Percentiles rank a stretch among this genome's conserved stretches.
Evolutionary conservation across 2,113 vertebrate genomes (phyloP).

Genomic region (Corapipo altera): DNA sequence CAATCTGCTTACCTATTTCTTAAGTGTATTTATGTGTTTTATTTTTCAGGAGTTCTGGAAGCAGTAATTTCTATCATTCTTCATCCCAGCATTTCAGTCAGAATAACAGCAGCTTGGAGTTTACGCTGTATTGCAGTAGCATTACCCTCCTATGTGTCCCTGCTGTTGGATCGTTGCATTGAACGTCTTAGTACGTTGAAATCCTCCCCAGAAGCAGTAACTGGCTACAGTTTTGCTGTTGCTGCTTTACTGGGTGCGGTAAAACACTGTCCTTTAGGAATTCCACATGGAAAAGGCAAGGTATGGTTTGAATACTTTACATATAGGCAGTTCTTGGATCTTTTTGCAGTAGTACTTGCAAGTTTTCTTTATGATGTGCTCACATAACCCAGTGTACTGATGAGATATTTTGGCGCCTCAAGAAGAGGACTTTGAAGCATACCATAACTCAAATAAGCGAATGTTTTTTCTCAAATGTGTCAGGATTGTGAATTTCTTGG

Average conservation of each 20-base stretch:
- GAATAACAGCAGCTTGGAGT: slow-evolving; percentile 89
- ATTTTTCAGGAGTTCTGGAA: slow-evolving; percentile 84
- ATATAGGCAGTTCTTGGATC: not conserved
- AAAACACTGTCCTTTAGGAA: slow-evolving; percentile 87
- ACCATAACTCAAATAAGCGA: not conserved
- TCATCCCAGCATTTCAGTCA: slow-evolving; percentile 81
- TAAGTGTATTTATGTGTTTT: not conserved
- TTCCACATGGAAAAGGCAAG: slow-evolving; percentile 90
- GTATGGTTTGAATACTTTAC: slow-evolving; percentile 63
- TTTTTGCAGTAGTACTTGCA: not conserved
- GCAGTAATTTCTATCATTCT: slow-evolving; percentile 81
- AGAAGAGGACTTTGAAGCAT: not conserved
- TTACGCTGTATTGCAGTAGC: slow-evolving; percentile 85
- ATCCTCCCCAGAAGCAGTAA: slow-evolving; percentile 86
- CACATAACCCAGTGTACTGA: not conserved
- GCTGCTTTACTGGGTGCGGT: slow-evolving; percentile 88
- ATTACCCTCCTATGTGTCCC: slow-evolving; percentile 79
- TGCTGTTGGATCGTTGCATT: slow-evolving; percentile 85
- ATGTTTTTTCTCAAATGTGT: not conserved
- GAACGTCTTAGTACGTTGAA: slow-evolving; percentile 82
- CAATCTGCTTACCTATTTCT: not conserved
- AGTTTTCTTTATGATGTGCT: not conserved
- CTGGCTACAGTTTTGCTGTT: slow-evolving; percentile 88
- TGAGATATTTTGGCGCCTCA: not conserved
- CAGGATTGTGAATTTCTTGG: not conserved